These are phyloP conservation scores for Forbesichthys agassizii DNA, from an alignment of 2,113 vertebrate species.

Conservation along the genomic window DNA sequence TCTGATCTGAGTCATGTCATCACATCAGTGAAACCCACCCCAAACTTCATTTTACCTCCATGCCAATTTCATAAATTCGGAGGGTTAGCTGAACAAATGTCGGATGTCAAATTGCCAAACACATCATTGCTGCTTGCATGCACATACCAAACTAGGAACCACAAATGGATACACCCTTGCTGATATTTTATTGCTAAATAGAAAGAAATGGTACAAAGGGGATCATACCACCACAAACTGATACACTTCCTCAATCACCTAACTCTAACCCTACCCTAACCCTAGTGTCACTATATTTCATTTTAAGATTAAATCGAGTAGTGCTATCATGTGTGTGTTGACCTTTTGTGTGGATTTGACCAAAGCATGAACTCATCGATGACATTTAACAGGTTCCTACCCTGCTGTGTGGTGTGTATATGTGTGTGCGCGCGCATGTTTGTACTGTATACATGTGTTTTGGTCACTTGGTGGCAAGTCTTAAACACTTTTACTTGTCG, in stretches of 20 bases:
- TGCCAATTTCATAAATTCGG: background rate
- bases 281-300: too few species aligned
- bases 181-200: too few species aligned
- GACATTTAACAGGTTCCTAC: conserved; percentile 20
- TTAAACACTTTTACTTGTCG: background rate
- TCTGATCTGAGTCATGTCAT: too few species aligned
- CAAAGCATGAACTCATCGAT: conserved; percentile 11
- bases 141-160: too few species aligned
- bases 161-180: too few species aligned
- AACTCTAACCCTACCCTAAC: too few species aligned
- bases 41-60: background rate
- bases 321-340: background rate
- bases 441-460: conserved; percentile 10
- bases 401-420: conserved; percentile 7
- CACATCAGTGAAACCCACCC: too few species aligned
- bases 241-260: too few species aligned
- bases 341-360: background rate
- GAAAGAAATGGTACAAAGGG: too few species aligned
- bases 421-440: conserved; percentile 6
- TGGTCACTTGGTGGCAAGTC: background rate
- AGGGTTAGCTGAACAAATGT: background rate
- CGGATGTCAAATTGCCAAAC: background rate
- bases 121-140: too few species aligned
- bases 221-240: too few species aligned
- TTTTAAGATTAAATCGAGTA: too few species aligned